These are phyloP conservation scores for Chiloscyllium plagiosum DNA, from an alignment of 2,113 vertebrate genomes.

Conservation along the genomic window DNA sequence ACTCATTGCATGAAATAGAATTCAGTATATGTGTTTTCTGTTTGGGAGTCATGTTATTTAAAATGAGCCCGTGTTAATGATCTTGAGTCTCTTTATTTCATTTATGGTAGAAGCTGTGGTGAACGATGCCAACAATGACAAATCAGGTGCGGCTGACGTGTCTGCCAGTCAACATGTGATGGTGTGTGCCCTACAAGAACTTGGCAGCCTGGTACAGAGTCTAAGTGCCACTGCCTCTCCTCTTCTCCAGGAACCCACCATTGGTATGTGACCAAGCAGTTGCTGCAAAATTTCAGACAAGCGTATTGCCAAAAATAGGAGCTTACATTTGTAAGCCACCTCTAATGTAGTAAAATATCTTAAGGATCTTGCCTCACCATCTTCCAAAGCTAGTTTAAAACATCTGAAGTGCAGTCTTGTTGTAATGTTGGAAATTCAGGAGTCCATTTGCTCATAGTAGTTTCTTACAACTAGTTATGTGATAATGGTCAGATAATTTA, in stretches of 20 bases:
- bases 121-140: slow-evolving; percentile 87
- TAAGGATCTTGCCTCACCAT: background rate
- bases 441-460: background rate
- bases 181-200: slow-evolving; percentile 94
- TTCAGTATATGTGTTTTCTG: background rate
- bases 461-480: background rate
- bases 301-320: background rate
- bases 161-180: slow-evolving; percentile 95
- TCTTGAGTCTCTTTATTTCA: slow-evolving; percentile 31
- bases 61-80: background rate
- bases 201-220: slow-evolving; percentile 92
- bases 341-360: background rate
- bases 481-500: no score
- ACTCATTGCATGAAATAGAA: background rate
- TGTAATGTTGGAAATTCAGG: background rate
- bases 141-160: slow-evolving; percentile 82
- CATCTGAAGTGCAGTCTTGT: background rate
- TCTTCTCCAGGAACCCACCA: slow-evolving; percentile 89
- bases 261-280: slow-evolving; percentile 60
- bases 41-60: background rate
- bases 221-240: slow-evolving; percentile 89
- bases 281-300: background rate
- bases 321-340: background rate
- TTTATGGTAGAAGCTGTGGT: slow-evolving; percentile 78
- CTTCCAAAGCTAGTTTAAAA: background rate